Conservation (phyloP, 2,797 vertebrate genomes). For the Cyprinodon diabolis region DNA sequence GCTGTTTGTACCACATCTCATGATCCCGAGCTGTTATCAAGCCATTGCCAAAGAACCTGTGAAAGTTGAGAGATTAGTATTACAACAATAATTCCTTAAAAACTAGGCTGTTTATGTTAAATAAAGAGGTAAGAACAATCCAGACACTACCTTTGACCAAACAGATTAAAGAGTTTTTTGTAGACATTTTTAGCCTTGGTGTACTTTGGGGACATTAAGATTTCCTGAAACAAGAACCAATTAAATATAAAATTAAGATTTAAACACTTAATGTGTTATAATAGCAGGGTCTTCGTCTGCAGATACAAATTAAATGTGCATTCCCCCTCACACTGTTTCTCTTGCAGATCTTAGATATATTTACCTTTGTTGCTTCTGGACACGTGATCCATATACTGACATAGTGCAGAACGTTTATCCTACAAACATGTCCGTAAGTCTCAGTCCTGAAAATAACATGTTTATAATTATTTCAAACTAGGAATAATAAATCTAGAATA, state of each 20-base stretch:
- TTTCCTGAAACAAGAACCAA: slow-evolving; percentile 76
- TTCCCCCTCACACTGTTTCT: not conserved
- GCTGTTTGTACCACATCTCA: slow-evolving; percentile 88
- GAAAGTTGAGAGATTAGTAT: not conserved
- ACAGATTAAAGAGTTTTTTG: slow-evolving; percentile 76
- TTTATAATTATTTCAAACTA: no score
- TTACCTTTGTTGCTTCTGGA: slow-evolving; percentile 91
- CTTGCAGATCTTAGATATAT: not conserved
- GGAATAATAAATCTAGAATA: not conserved
- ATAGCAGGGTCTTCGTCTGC: not conserved
- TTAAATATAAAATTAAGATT: not conserved
- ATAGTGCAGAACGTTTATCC: slow-evolving; percentile 81
- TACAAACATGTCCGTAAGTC: slow-evolving; percentile 82
- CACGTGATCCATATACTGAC: slow-evolving; percentile 72
- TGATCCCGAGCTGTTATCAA: slow-evolving; percentile 83
- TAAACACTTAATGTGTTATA: not conserved
- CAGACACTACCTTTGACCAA: slow-evolving; percentile 84
- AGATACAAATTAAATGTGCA: not conserved
- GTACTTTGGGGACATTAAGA: slow-evolving; percentile 90
- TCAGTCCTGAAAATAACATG: slow-evolving; percentile 78
- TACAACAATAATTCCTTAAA: not conserved
- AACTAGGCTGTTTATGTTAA: not conserved
- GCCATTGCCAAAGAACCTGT: slow-evolving; percentile 88
- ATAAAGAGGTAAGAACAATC: not conserved
- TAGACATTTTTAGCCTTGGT: slow-evolving; percentile 83